A percentile compares a stretch with the other conserved stretches of the same genome.
phyloP scores from a whole-genome alignment of 2,797 vertebrate species.

The Peromyscus melanophrys region DNA sequence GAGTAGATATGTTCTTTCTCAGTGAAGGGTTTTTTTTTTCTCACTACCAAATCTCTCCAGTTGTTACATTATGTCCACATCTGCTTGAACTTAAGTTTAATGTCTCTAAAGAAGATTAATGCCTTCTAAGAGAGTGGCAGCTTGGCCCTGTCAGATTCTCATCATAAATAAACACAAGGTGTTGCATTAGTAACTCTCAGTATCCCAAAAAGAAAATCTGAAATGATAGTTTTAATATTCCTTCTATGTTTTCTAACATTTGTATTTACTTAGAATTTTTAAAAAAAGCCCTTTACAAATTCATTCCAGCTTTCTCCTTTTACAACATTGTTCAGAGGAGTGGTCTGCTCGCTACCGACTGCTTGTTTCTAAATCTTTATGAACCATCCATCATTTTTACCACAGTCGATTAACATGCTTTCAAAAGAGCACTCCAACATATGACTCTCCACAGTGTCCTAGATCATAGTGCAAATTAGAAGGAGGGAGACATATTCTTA shows the following conservation, averaged over 20 bases:
- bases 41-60: neutral
- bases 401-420: conserved; percentile 3
- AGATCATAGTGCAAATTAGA: neutral
- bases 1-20: neutral
- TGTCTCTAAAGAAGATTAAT: conserved; percentile 70
- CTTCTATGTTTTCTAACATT: conserved; percentile 55
- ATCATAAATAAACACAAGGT: conserved; percentile 66
- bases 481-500: neutral
- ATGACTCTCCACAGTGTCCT: neutral
- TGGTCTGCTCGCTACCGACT: neutral
- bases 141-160: conserved; percentile 55
- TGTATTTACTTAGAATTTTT: conserved; percentile 1
- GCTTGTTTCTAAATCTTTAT: conserved; percentile 8
- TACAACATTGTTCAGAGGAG: neutral
- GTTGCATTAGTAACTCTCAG: conserved; percentile 61
- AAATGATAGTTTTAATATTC: conserved; percentile 59
- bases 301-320: conserved; percentile 57
- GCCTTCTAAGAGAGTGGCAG: conserved; percentile 34
- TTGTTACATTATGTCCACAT: conserved; percentile 59
- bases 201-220: conserved; percentile 68
- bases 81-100: conserved; percentile 56
- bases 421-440: neutral
- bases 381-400: neutral
- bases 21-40: neutral
- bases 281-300: neutral